phyloP scores from a whole-genome alignment of 2,888 invertebrate genomes.

The Lithophane leautieri region DNA sequence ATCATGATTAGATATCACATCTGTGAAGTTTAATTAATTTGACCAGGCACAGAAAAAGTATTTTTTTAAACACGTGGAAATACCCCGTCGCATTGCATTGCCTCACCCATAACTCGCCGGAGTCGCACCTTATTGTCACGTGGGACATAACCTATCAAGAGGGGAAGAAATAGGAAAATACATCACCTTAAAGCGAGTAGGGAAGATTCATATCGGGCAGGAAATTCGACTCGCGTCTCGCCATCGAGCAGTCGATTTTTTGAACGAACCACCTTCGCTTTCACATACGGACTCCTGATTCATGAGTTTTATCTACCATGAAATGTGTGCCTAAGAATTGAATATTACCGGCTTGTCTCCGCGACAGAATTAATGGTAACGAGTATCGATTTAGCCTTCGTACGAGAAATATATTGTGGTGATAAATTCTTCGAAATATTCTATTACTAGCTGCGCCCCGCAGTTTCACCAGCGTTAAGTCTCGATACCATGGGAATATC shows the following conservation, averaged over 20 bases:
- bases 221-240: slow-evolving; percentile 88
- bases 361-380: slow-evolving; percentile 79
- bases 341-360: slow-evolving; percentile 83
- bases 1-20: too few relatives aligned
- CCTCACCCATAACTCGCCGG: slow-evolving; percentile 34
- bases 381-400: slow-evolving; percentile 69
- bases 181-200: slow-evolving; percentile 90
- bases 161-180: slow-evolving; percentile 89
- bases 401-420: slow-evolving; percentile 35
- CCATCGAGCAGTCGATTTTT: slow-evolving; percentile 83
- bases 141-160: slow-evolving; percentile 72
- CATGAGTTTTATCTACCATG: slow-evolving; percentile 89
- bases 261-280: slow-evolving; percentile 84
- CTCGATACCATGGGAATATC: too few relatives aligned
- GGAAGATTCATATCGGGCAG: slow-evolving; percentile 90
- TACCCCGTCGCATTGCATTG: slow-evolving; percentile 39
- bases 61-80: neutral
- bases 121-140: slow-evolving; percentile 67
- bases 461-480: too few relatives aligned
- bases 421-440: slow-evolving; percentile 25
- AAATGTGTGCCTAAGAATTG: slow-evolving; percentile 87
- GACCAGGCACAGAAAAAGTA: neutral
- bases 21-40: neutral
- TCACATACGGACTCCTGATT: slow-evolving; percentile 88
- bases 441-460: slow-evolving; percentile 4